Evolutionary conservation across 2,888 invertebrate genomes (phyloP).

Genomic region (Dichetophora obliterata): DNA sequence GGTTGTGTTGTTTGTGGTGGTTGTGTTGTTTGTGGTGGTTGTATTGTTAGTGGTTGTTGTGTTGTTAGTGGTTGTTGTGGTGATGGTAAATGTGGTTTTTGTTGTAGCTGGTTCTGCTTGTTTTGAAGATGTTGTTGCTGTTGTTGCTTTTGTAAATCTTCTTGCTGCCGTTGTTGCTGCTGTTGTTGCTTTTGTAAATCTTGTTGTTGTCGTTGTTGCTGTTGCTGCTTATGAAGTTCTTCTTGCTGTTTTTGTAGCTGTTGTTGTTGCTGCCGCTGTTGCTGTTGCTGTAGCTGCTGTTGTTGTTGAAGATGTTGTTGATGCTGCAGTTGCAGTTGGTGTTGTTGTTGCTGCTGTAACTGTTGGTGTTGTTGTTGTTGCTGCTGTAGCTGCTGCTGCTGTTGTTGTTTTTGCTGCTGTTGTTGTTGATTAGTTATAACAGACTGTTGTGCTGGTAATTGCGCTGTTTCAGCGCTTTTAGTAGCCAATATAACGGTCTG

Average conservation of each 20-base stretch:
- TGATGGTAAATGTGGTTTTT: conserved; percentile 35
- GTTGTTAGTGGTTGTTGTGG: conserved; percentile 40
- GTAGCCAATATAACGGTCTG: conserved; percentile 43
- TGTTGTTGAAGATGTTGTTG: conserved; percentile 14
- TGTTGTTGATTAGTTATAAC: conserved; percentile 46
- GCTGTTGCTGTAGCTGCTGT: conserved; percentile 9
- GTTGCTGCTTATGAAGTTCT: conserved; percentile 26
- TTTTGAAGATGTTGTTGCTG: conserved; percentile 39
- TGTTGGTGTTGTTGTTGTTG: conserved; percentile 27
- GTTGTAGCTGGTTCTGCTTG: not conserved
- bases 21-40: conserved; percentile 31
- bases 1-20: conserved; percentile 11
- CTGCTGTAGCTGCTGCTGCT: conserved; percentile 33
- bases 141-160: conserved; percentile 23
- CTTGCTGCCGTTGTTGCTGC: conserved; percentile 53
- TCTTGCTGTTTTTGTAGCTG: too few species aligned
- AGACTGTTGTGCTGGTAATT: conserved; percentile 42
- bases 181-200: conserved; percentile 12
- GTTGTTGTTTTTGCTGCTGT: conserved; percentile 27
- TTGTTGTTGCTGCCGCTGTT: conserved; percentile 35
- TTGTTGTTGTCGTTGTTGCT: conserved; percentile 25
- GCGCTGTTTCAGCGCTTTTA: not conserved
- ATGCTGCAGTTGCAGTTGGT: conserved; percentile 20
- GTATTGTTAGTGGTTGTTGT: conserved; percentile 32
- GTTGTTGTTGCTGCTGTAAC: conserved; percentile 38